These are phyloP conservation scores for Glyphotaelius pellucidus DNA, from an alignment of 2,888 invertebrate genomes.

Conservation along the genomic window DNA sequence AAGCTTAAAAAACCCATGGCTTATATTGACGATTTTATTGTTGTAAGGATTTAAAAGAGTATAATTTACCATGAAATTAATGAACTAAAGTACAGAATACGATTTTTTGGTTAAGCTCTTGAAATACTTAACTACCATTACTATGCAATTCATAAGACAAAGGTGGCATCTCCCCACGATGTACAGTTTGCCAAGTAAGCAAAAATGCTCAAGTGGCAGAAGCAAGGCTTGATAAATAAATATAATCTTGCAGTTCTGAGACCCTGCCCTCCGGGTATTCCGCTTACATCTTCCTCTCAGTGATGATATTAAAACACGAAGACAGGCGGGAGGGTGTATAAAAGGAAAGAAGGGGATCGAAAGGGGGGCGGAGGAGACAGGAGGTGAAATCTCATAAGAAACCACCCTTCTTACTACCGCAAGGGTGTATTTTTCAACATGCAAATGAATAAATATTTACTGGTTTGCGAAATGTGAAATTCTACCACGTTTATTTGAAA, in stretches of 20 bases:
- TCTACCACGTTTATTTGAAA: neutral
- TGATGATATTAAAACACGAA: conserved; percentile 23
- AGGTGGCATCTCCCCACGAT: neutral
- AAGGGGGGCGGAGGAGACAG: neutral
- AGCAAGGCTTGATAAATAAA: neutral
- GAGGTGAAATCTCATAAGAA: neutral
- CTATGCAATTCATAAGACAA: neutral
- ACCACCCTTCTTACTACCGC: neutral
- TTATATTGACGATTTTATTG: no score
- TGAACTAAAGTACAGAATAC: no score
- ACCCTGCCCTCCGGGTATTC: neutral
- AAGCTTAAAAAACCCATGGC: no score
- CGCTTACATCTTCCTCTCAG: conserved; percentile 4
- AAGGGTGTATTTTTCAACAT: neutral
- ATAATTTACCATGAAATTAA: no score
- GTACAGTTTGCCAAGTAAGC: neutral
- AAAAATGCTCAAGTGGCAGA: neutral
- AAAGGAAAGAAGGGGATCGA: neutral
- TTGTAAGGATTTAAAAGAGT: no score
- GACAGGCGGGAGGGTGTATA: neutral
- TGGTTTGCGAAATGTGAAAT: neutral
- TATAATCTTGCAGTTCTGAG: neutral
- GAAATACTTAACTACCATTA: no score
- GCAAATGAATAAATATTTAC: neutral
- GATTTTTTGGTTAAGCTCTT: no score